Percentiles rank a stretch among this genome's conserved stretches.
Evolutionary conservation across 1,140 invertebrate genomes (phyloP).

Genomic region (Chironomus tepperi): DNA sequence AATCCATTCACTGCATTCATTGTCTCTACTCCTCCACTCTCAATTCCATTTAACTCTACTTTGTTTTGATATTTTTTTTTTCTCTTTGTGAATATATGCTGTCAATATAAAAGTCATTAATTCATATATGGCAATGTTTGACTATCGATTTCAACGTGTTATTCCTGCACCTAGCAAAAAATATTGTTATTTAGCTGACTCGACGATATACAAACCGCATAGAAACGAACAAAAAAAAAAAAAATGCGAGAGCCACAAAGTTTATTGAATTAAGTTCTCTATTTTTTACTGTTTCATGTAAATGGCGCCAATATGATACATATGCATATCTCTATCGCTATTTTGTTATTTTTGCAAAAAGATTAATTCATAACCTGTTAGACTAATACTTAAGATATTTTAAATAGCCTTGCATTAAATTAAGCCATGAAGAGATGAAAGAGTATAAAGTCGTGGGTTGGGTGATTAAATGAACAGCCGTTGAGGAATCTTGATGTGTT

Average conservation of each 20-base stretch:
- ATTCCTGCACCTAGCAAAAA: neutral
- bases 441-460: too few relatives aligned
- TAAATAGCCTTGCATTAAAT: too few relatives aligned
- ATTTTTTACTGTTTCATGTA: neutral
- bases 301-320: neutral
- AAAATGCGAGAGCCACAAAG: neutral
- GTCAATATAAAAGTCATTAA: neutral
- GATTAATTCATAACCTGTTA: neutral
- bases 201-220: neutral
- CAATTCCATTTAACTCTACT: too few relatives aligned
- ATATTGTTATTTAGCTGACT: neutral
- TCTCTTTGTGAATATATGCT: too few relatives aligned
- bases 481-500: too few relatives aligned
- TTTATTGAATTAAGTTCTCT: neutral
- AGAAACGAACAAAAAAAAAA: neutral
- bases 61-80: too few relatives aligned
- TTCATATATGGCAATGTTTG: conserved; percentile 3
- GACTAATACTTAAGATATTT: neutral
- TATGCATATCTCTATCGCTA: neutral
- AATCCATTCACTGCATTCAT: too few relatives aligned
- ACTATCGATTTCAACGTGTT: neutral
- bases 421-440: too few relatives aligned
- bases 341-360: neutral
- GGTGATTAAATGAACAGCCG: too few relatives aligned
- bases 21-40: too few relatives aligned